phyloP scores from a whole-genome alignment of 1,140 invertebrate genomes.

The Drosophila kepulauana region DNA sequence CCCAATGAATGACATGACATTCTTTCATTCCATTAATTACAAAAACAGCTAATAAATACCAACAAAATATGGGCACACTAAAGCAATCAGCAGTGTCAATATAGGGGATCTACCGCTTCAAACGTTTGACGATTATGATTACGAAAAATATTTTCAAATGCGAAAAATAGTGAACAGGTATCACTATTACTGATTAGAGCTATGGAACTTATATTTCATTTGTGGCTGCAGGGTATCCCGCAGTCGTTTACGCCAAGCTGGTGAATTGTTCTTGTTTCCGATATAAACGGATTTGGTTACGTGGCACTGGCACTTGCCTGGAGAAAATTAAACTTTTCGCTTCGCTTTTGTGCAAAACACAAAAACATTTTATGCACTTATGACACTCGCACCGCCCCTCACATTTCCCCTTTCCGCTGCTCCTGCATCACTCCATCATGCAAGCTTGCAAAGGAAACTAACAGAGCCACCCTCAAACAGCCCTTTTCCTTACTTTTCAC shows the following conservation, averaged over 20 bases:
- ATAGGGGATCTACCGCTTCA: too few species aligned
- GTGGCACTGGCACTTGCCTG: slow-evolving; percentile 54
- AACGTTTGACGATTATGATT: too few species aligned
- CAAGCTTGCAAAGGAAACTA: not conserved
- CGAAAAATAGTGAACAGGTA: too few species aligned
- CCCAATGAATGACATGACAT: too few species aligned
- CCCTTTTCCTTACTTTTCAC: slow-evolving; percentile 47
- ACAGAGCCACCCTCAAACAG: slow-evolving; percentile 43
- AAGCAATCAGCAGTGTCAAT: too few species aligned
- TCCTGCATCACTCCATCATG: not conserved
- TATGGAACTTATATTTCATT: too few species aligned
- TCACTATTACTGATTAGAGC: too few species aligned
- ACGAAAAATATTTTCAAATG: too few species aligned
- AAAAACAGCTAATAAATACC: too few species aligned
- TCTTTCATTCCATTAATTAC: too few species aligned
- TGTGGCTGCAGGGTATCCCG: slow-evolving; percentile 8
- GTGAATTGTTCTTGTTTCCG: slow-evolving; percentile 42
- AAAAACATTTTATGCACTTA: slow-evolving; percentile 82
- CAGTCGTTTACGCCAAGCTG: slow-evolving; percentile 2
- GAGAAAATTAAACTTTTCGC: slow-evolving; percentile 82
- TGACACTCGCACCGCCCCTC: slow-evolving; percentile 59
- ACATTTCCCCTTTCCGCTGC: too few species aligned
- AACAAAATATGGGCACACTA: too few species aligned
- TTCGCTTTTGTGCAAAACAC: slow-evolving; percentile 70
- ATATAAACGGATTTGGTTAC: slow-evolving; percentile 83